Percentiles rank a stretch among this genome's conserved stretches.
These are phyloP conservation scores for Paramormyrops kingsleyae DNA, from an alignment of 2,113 vertebrate genomes.

Conservation along the genomic window DNA sequence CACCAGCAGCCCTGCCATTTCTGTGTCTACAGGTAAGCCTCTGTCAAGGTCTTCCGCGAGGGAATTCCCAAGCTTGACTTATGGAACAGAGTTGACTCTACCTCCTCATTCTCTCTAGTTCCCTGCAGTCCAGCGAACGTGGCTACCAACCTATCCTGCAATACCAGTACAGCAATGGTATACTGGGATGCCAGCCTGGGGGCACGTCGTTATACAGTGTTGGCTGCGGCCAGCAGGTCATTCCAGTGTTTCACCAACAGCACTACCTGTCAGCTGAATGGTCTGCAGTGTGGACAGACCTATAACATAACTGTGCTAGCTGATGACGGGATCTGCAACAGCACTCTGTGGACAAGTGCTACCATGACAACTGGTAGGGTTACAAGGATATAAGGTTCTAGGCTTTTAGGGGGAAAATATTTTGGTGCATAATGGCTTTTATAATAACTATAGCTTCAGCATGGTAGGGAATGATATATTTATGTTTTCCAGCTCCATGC, in stretches of 20 bases:
- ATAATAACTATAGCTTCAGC: background rate
- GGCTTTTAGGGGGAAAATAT: background rate
- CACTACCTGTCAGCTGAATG: no score
- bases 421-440: background rate
- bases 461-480: background rate
- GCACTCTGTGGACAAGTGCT: slow-evolving; percentile 25
- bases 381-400: background rate
- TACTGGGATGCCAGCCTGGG: slow-evolving; percentile 43
- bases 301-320: slow-evolving; percentile 45
- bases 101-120: slow-evolving; percentile 30
- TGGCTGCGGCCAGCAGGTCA: no score
- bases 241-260: no score
- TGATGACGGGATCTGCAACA: slow-evolving; percentile 46
- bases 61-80: background rate
- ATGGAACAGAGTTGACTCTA: background rate
- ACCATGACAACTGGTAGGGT: background rate
- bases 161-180: slow-evolving; percentile 39
- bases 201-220: no score
- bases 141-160: slow-evolving; percentile 42
- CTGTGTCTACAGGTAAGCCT: no score
- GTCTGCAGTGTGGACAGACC: no score
- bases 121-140: slow-evolving; percentile 51
- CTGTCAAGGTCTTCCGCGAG: background rate
- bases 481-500: slow-evolving; percentile 2
- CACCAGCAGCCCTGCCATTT: no score